Base-by-base conservation (phyloP, 2,113 vertebrate genomes). In the Silurus meridionalis region DNA sequence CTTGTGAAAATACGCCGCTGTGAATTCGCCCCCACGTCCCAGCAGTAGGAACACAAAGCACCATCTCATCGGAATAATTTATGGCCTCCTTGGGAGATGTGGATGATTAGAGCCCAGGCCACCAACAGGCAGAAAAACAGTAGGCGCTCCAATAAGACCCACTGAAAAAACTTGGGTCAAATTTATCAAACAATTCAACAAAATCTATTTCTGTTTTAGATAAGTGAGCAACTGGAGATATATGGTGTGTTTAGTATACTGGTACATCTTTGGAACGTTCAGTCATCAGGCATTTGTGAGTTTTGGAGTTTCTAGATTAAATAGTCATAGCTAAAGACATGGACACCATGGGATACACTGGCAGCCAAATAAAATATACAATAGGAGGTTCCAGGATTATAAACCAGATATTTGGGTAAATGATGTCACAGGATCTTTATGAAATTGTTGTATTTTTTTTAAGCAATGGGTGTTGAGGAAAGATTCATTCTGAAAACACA, bases 101-200 rank as follows among this genome's bases (percentile, higher is more conserved):
- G 96, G 96, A 97, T 96, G 97, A 99, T 98, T 98, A 97, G 96
- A 96, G 94, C 92, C 96, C 93, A 94, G 97, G 97, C 97, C 98
- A 99, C 98, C 98, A 99, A 98, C 97, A 97, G 92, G 90, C 96
- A 98, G 97, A 96, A 97, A 96, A 99, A 99, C 97, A 97, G 97
- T 97, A 97, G 97, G 96, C 97, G 93, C 96, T 97, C 96, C 96
- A 97, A 95, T 97, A 97, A 96, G 95, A 95, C 96, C 94, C 93
- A 95, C 96, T 97, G 97, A 96, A 98, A 99, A 84, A 97, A 96
- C 96, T 95, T 94, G 95, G 95, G 96, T 95, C 94, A 96, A 96
- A 98, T 98, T 97, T 97, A 97, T 97, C 97, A 98, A 98, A 97
- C 97, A 96, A 98, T 97, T 97, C 96, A 94, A 92, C 92, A 89